Percentiles rank a stretch among this genome's conserved stretches.
phyloP scores from a whole-genome alignment of 2,797 vertebrate genomes.

The Chelonia mydas region DNA sequence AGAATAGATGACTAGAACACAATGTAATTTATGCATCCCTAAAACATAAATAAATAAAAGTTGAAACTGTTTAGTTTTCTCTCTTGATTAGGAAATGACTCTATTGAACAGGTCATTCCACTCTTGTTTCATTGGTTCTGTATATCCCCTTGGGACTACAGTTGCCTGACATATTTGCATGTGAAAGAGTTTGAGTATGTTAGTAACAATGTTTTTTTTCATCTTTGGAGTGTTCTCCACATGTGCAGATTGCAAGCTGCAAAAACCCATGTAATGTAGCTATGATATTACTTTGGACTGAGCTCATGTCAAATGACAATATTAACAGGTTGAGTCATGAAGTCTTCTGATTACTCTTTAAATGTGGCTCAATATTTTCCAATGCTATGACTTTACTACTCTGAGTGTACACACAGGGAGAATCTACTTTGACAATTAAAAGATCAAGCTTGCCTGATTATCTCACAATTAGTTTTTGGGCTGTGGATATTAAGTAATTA shows the following conservation, averaged over 20 bases:
- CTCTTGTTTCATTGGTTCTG: slow-evolving; percentile 59
- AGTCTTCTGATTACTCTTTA: slow-evolving; percentile 47
- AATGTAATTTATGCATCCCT: neutral
- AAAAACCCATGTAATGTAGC: neutral
- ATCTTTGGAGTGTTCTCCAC: slow-evolving; percentile 41
- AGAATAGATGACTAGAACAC: rapidly evolving
- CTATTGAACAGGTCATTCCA: slow-evolving; percentile 52
- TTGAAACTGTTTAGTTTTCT: slow-evolving; percentile 21
- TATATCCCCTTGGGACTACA: slow-evolving; percentile 61
- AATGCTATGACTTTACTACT: slow-evolving; percentile 12
- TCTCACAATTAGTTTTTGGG: neutral
- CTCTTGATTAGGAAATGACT: slow-evolving; percentile 41
- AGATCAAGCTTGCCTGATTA: slow-evolving; percentile 7
- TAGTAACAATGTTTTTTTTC: slow-evolving; percentile 18
- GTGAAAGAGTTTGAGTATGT: slow-evolving; percentile 68
- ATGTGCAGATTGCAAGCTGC: neutral
- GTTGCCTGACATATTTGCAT: slow-evolving; percentile 69
- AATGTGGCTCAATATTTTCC: slow-evolving; percentile 45
- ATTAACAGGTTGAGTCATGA: slow-evolving; percentile 63
- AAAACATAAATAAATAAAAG: neutral
- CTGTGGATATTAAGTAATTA: neutral
- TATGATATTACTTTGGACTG: slow-evolving; percentile 17
- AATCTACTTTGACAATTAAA: slow-evolving; percentile 26
- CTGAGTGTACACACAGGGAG: slow-evolving; percentile 3
- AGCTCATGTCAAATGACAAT: slow-evolving; percentile 39